phyloP scores from a whole-genome alignment of 2,113 vertebrate genomes.

The Dasyornis broadbenti region DNA sequence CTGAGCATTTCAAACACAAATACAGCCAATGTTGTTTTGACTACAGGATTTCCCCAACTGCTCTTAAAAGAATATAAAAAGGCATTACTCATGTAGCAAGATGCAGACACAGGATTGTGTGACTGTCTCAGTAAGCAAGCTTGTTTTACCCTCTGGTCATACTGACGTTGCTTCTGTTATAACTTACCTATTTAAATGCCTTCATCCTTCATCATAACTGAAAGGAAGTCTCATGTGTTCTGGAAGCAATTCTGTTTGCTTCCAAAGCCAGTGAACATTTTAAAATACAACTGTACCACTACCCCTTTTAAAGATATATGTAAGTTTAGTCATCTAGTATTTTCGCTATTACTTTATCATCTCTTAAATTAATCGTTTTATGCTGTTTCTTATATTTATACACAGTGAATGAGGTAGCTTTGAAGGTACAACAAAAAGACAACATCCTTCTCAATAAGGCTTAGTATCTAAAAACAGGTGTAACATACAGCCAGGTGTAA shows the following conservation, averaged over 20 bases:
- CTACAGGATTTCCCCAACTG: neutral
- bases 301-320: neutral
- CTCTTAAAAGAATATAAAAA: neutral
- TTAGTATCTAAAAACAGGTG: neutral
- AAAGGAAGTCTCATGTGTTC: neutral
- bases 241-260: neutral
- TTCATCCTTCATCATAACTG: neutral
- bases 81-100: neutral
- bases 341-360: neutral
- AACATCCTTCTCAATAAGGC: neutral
- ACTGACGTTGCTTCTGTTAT: neutral
- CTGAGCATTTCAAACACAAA: neutral
- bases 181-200: neutral
- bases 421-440: neutral
- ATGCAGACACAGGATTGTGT: neutral
- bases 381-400: neutral
- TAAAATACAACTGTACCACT: neutral
- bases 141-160: neutral
- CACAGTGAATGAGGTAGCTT: neutral
- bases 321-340: neutral
- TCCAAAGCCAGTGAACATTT: neutral
- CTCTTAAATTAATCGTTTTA: neutral
- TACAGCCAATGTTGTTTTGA: neutral
- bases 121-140: neutral
- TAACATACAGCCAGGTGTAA: neutral